Percentiles rank a stretch among this genome's conserved stretches.
phyloP scores from a whole-genome alignment of 2,113 vertebrate species.

The Polyodon spathula region DNA sequence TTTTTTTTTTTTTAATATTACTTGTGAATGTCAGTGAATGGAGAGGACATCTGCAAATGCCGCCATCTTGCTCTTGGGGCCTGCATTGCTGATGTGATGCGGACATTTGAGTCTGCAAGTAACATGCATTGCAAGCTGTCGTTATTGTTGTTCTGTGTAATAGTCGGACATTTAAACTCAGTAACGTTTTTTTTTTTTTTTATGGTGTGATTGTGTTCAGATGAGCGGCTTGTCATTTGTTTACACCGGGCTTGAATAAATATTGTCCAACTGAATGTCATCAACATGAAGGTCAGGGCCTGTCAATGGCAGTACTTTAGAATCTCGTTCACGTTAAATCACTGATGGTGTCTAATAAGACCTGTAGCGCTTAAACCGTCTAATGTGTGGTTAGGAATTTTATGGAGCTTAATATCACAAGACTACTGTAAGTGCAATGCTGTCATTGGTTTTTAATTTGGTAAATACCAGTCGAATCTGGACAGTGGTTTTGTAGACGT shows the following conservation, averaged over 20 bases:
- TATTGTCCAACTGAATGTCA: background rate
- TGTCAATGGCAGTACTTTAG: background rate
- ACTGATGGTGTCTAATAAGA: too few relatives aligned
- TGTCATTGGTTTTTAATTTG: too few relatives aligned
- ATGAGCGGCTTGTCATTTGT: too few relatives aligned
- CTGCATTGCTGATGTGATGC: background rate
- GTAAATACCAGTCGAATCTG: too few relatives aligned
- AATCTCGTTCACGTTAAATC: background rate
- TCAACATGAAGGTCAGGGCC: background rate
- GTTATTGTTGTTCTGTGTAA: too few relatives aligned
- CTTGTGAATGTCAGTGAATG: conserved; percentile 8
- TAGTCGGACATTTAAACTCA: too few relatives aligned
- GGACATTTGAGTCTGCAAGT: background rate
- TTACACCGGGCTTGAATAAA: too few relatives aligned
- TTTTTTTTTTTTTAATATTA: conserved; percentile 38
- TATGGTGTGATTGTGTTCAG: too few relatives aligned
- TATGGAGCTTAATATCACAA: too few relatives aligned
- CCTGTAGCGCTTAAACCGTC: background rate
- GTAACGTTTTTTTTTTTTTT: too few relatives aligned
- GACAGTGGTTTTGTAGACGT: too few relatives aligned
- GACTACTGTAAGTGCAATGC: too few relatives aligned
- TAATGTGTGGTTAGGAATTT: background rate
- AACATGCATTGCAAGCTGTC: background rate
- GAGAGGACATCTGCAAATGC: conserved; percentile 14
- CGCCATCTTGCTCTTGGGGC: conserved; percentile 31